Evolutionary conservation across 2,888 invertebrate species (phyloP), one percentile per base, ranked within the genome.

Genomic region (Ectobius pallidus): DNA sequence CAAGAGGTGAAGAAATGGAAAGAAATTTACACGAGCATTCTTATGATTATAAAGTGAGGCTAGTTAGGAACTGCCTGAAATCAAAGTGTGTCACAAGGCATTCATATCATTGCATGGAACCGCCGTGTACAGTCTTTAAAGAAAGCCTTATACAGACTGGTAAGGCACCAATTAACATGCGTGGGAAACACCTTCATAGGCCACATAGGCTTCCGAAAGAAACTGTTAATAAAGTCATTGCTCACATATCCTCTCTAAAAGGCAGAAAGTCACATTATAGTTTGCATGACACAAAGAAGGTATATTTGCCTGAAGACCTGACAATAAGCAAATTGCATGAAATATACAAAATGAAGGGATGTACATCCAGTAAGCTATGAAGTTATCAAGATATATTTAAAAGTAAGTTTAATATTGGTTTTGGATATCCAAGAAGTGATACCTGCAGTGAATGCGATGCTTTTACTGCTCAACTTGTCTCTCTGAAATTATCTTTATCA

Each of bases 151-250:
- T 7, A 49, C n/a, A 49, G n/a, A 49, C 49, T 49, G 49, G 49
- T 52, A 52, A 52, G 52, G 52, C 22, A 52, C 52, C 52, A 52
- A 20, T 20, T 20, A 22, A 52, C 6, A 52, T 20, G 9, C 20
- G 52, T 52, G 52, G 52, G n/a, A 52, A 52, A 52, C 20, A 49
- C 22, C 52, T 52, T 52, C 7, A 49, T n/a, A 49, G 49, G n/a
- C 39, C 49, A 49, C 49, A 49, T 49, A 52, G 52, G 22, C 52
- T 52, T 52, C 2, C 6, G 20, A 9, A 52, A 52, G 20, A 52
- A 52, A 20, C 20, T 9, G 39, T 39, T 39, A 39, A 39, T n/a
- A 49, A n/a, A 6, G 49, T 49, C 49, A 49, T 49, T 49, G 49
- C 49, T n/a, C 49, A 49, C 49, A 49, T 49, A 49, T 14, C 11